These are phyloP conservation scores for Galeopterus variegatus DNA, from an alignment of 2,113 vertebrate species.

Conservation along the genomic window DNA sequence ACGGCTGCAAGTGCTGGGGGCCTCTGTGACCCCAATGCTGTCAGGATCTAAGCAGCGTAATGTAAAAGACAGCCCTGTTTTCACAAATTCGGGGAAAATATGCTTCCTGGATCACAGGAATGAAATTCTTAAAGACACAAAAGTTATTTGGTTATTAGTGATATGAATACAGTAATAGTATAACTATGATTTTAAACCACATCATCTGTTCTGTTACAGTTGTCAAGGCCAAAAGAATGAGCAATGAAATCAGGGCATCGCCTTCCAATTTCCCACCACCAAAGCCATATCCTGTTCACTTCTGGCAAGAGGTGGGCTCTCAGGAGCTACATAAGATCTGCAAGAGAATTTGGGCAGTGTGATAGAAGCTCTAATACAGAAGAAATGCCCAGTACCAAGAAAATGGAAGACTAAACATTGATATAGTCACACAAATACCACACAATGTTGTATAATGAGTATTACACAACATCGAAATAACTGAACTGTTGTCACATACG, in stretches of 20 bases:
- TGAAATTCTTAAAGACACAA: background rate
- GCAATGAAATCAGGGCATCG: background rate
- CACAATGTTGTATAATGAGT: background rate
- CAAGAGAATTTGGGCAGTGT: background rate
- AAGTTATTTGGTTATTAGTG: background rate
- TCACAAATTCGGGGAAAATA: background rate
- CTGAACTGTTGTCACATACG: too few species aligned
- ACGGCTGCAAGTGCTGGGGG: accelerated
- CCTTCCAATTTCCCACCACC: background rate
- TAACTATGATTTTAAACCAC: background rate
- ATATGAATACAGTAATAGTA: background rate
- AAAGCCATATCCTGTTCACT: background rate
- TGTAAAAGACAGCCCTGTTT: background rate
- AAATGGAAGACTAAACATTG: background rate
- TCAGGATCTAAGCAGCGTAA: background rate
- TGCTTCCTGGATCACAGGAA: background rate
- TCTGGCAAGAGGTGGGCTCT: background rate
- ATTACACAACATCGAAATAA: background rate
- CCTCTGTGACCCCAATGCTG: background rate
- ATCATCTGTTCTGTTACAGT: background rate
- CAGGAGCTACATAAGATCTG: background rate
- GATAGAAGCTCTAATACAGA: background rate
- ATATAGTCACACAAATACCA: background rate
- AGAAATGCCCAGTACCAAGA: background rate
- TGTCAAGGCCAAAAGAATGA: background rate